Base-by-base conservation (phyloP, 2,113 vertebrate species). In the Nesoenas mayeri region DNA sequence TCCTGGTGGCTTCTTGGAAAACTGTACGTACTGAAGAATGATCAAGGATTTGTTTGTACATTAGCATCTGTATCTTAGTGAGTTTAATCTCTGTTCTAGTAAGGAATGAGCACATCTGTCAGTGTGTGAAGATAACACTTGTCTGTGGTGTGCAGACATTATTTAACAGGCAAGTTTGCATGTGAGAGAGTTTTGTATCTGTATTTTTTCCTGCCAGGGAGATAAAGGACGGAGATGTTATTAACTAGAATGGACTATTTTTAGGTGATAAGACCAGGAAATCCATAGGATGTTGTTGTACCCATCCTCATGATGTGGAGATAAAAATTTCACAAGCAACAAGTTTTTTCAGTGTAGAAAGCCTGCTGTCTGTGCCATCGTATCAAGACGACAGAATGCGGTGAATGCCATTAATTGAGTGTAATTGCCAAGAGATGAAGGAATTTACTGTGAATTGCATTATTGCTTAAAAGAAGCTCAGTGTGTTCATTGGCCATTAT, bases 301-400 rank as follows among this genome's bases (percentile, higher is more conserved):
- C 5, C 28, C 31, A 13, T 61, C 36, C 62, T 88, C 26, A 47
- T 74, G n/a, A 75, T 24, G 5, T 25, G 22, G n/a, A 64, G 32
- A 40, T 53, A 36, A 79, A 79, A 57, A n/a, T 65, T 38, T 78
- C 19, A 34, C 20, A 38, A 29, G 32, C 51, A 51, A 21, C 26
- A 53, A 29, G 3, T 15, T n/a, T 42, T 82, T 66, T 42, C 56
- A 19, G 15, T 32, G 4, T 90, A 29, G 53, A n/a, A 24, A 64
- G 11, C 28, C 47, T 64, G 4, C 8, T 0, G 4, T 26, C 12
- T 40, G 13, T 56, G 48, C 72, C 18, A 7, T 36, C 2, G 1
- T 48, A 26, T 19, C 36, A 56, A 42, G 77, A 15, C 54, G 60
- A 5, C 32, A 48, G 19, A 44, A 15, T 29, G 58, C 83, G 17